Base-by-base conservation (phyloP, 2,797 vertebrate genomes). In the Siniperca undulata region DNA sequence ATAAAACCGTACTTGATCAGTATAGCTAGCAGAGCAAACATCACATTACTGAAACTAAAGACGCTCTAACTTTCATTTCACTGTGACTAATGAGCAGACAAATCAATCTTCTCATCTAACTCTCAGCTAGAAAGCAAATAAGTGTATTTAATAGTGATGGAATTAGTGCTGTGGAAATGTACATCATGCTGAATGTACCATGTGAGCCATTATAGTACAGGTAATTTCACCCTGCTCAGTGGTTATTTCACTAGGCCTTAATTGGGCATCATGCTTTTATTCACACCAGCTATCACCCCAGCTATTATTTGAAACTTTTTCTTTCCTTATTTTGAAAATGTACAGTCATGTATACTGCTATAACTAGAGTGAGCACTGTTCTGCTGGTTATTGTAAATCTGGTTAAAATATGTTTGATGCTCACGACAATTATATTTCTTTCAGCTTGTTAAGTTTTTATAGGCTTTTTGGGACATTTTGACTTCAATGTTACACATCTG, bases 261-360 rank as follows among this genome's bases (percentile, higher is more conserved):
- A 30, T 9, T 24, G 3, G 50, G 8, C 0, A 0, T 7, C 11
- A 10, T 7, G 42, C 20, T 61, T 24, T 19, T 40, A 50, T 50
- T 50, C 16, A 53, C 12, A 22, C 7, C 17, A 52, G 58, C 34
- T 42, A 3, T 42, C 40, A 42, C 40, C 10, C 40, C 3, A 42
- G 40, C 12, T 48, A 14, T 62, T 65, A 3, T 72, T 72, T 65
- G 9, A 68, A 42, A 36, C 13, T 77, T 38, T 30, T 58, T 67
- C 16, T 27, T 66, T 70, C 46, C 58, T 73, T 77, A 11, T 44
- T 73, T 78, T 80, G 19, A 78, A 36, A 66, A 75, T 84, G 27
- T 71, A 68, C 55, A 82, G 77, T 78, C 11, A 30, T 81, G 69
- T 82, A 27, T 44, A 17, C 11, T 75, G 17, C 36, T 56, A 27